A percentile compares a stretch with the other conserved stretches of the same genome.
These are phyloP conservation scores for Trematocara caparti DNA, from an alignment of 2,797 vertebrate species.

Conservation along the genomic window DNA sequence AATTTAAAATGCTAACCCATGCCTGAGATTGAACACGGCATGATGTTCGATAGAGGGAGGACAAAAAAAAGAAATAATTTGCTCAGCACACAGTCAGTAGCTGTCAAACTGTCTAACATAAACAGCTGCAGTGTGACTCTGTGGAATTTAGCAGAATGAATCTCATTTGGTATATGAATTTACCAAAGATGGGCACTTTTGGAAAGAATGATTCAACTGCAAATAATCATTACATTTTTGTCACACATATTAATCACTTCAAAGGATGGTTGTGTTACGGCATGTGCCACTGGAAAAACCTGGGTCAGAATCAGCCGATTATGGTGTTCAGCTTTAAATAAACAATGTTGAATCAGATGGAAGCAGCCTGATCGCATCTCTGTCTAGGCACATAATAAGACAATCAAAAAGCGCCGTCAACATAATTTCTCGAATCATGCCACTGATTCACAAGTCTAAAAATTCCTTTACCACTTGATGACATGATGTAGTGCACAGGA, in stretches of 20 bases:
- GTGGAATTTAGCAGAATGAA: background rate
- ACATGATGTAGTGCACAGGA: background rate
- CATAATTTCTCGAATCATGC: background rate
- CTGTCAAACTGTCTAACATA: background rate
- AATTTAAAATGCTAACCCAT: conserved; percentile 14
- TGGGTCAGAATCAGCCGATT: conserved; percentile 22
- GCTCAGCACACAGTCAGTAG: background rate
- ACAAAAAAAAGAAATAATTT: background rate
- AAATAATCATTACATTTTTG: background rate
- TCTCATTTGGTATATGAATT: background rate
- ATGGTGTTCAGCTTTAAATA: conserved; percentile 24
- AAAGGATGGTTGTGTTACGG: background rate
- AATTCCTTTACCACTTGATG: background rate
- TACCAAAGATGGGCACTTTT: background rate
- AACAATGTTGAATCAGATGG: conserved; percentile 46
- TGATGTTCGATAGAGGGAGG: background rate
- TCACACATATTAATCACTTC: background rate
- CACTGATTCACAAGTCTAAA: background rate
- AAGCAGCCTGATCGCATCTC: background rate
- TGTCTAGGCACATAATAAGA: conserved; percentile 28
- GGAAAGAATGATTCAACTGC: background rate
- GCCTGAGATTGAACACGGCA: conserved; percentile 21
- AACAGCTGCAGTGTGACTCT: background rate
- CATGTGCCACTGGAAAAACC: background rate
- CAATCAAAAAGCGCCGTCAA: conserved; percentile 33